These are phyloP conservation scores for Etheostoma nigrum DNA, from an alignment of 2,797 vertebrate genomes.

Conservation along the genomic window DNA sequence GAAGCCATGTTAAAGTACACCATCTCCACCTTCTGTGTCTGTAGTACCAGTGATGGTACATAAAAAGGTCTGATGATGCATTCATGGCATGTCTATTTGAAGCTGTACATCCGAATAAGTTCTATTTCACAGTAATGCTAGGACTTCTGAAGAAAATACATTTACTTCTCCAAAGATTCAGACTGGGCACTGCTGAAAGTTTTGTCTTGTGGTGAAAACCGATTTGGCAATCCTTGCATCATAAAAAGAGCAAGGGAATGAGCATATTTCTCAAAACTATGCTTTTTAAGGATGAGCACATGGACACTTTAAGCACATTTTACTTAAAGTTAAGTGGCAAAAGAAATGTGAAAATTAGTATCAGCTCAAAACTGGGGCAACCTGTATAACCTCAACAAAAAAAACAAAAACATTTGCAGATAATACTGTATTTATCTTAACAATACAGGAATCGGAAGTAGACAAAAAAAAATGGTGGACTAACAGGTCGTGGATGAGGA, in stretches of 20 bases:
- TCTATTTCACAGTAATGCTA: constrained; percentile 6
- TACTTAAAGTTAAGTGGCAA: no score
- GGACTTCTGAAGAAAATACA: constrained; percentile 15
- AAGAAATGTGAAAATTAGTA: no score
- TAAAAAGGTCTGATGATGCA: neutral
- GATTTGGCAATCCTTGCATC: neutral
- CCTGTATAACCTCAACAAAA: no score
- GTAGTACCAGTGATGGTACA: constrained; percentile 10
- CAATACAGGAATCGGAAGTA: no score
- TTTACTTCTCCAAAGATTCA: constrained; percentile 2
- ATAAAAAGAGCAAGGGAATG: no score
- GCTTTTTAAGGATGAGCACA: no score
- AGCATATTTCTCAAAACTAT: no score
- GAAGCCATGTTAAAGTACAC: no score
- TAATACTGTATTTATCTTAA: no score
- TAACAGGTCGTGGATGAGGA: neutral
- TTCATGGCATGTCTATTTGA: constrained; percentile 15
- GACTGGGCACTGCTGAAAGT: neutral
- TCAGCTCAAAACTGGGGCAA: no score
- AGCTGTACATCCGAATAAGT: constrained; percentile 21
- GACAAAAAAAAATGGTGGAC: neutral
- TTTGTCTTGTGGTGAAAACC: neutral
- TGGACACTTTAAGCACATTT: no score
- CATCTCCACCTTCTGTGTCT: neutral
- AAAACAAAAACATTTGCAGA: no score